Conservation (phyloP, 1,140 invertebrate species). For the Samia ricini region DNA sequence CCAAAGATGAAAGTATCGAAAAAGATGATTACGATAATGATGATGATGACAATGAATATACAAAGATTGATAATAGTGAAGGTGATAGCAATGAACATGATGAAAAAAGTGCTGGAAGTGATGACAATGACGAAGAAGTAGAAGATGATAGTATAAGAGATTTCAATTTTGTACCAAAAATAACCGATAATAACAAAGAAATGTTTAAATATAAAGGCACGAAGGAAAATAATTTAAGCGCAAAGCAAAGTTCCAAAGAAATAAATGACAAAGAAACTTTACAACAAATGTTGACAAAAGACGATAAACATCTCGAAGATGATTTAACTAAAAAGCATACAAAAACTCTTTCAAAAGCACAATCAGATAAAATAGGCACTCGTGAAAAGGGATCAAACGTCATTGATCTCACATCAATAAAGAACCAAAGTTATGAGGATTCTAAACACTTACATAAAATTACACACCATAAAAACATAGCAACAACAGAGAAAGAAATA, state of each 20-base stretch:
- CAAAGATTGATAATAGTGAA: slow-evolving; percentile 17
- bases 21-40: slow-evolving; percentile 15
- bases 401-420: not conserved
- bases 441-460: not conserved
- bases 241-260: not conserved
- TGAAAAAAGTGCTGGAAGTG: slow-evolving; percentile 13
- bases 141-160: not conserved
- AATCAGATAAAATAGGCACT: not conserved
- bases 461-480: not conserved
- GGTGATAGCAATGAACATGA: slow-evolving; percentile 16
- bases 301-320: not conserved
- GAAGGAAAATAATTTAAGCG: not conserved
- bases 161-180: not conserved
- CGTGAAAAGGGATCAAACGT: not conserved
- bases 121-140: not conserved
- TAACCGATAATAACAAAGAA: not conserved
- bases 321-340: not conserved
- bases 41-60: slow-evolving; percentile 21
- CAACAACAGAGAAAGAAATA: not conserved
- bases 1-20: not conserved
- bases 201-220: not conserved
- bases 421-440: not conserved
- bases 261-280: not conserved
- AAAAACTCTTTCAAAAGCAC: not conserved
- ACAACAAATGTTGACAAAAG: not conserved